These are phyloP conservation scores for Orycteropus afer DNA, from an alignment of 2,113 vertebrate genomes.

Conservation along the genomic window DNA sequence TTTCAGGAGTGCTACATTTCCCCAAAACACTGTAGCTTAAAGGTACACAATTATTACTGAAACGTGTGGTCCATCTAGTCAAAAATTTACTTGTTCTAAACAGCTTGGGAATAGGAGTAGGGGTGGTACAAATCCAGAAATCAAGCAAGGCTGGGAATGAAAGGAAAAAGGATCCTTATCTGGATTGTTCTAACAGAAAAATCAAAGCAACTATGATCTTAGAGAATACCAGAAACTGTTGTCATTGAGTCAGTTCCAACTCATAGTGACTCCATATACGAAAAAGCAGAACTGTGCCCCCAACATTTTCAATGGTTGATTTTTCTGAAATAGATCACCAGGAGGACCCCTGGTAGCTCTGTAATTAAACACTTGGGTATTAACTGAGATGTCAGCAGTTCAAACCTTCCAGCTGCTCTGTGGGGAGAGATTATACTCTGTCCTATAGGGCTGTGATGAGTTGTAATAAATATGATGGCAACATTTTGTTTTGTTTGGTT, in stretches of 20 bases:
- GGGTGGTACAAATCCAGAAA: not conserved
- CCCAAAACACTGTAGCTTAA: slow-evolving; percentile 71
- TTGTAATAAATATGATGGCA: not conserved
- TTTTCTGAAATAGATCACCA: not conserved
- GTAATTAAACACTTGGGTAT: not conserved
- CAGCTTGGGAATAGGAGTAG: not conserved
- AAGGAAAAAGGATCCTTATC: slow-evolving; percentile 2
- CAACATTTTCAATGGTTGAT: not conserved
- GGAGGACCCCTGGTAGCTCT: not conserved
- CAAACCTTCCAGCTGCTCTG: not conserved
- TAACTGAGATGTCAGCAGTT: too few species aligned
- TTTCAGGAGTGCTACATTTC: slow-evolving; percentile 65
- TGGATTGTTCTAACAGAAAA: slow-evolving; percentile 54
- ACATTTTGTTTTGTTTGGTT: not conserved
- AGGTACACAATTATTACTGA: slow-evolving; percentile 65
- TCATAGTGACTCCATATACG: not conserved
- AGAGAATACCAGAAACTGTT: not conserved
- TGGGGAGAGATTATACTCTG: not conserved
- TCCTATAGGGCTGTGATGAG: not conserved
- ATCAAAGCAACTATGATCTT: slow-evolving; percentile 61
- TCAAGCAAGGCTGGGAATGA: not conserved
- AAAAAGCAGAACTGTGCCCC: not conserved
- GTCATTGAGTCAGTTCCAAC: not conserved
- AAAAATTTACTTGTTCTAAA: slow-evolving; percentile 69
- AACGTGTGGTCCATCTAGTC: slow-evolving; percentile 56